Percentiles rank a stretch among this genome's conserved stretches.
These are phyloP conservation scores for Myotis brandtii DNA, from an alignment of 2,113 vertebrate species.

Conservation along the genomic window DNA sequence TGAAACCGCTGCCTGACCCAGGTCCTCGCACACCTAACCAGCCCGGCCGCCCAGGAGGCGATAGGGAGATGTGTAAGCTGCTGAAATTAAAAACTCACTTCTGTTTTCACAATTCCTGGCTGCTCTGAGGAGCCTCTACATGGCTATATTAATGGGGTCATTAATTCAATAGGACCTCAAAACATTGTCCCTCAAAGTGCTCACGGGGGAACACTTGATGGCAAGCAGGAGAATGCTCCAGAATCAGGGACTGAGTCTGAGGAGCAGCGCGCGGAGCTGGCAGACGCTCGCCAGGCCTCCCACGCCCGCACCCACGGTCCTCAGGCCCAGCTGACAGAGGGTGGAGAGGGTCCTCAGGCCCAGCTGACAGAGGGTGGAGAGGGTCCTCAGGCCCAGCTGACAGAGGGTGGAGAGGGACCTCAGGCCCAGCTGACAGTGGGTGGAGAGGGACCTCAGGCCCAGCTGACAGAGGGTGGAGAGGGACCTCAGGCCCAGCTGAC, in stretches of 20 bases:
- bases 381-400: no score
- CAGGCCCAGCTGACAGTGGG: no score
- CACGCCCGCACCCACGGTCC: neutral
- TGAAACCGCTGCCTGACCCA: neutral
- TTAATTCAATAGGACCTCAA: neutral
- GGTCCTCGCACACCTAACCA: neutral
- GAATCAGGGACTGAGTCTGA: neutral
- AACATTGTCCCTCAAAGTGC: accelerated
- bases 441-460: neutral
- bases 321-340: neutral
- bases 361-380: no score
- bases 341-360: no score
- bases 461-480: no score
- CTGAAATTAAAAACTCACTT: neutral
- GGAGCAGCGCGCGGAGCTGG: accelerated
- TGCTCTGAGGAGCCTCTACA: neutral
- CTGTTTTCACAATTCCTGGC: neutral
- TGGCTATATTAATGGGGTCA: neutral
- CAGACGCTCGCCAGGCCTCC: neutral
- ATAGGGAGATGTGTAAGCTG: neutral
- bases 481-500: neutral
- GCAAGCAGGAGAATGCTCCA: neutral
- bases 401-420: neutral
- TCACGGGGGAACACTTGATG: accelerated
- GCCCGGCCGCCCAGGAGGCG: neutral